phyloP scores from a whole-genome alignment of 2,888 invertebrate species.

The Aphodius sticticus region DNA sequence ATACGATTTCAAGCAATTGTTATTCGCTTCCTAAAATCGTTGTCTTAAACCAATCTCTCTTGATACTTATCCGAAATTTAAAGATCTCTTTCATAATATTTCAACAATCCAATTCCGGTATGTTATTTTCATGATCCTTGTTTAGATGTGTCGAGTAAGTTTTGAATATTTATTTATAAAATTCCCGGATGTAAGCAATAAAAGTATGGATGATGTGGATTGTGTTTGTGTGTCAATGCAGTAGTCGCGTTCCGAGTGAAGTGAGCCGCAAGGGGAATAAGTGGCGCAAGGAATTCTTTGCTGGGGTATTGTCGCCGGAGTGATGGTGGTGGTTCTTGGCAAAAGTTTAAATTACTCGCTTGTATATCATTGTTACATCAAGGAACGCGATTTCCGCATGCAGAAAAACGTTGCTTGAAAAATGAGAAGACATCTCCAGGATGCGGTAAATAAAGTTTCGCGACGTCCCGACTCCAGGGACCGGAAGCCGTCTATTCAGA shows the following conservation, averaged over 20 bases:
- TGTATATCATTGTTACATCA: slow-evolving; percentile 23
- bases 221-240: not conserved
- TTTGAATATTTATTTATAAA: too few relatives aligned
- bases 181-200: not conserved
- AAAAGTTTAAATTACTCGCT: slow-evolving; percentile 24
- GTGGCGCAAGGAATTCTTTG: not conserved
- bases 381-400: slow-evolving; percentile 16
- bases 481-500: slow-evolving; percentile 59
- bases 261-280: not conserved
- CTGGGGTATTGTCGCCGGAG: not conserved
- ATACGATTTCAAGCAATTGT: too few relatives aligned
- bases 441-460: slow-evolving; percentile 59
- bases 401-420: slow-evolving; percentile 38
- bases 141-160: too few relatives aligned
- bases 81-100: too few relatives aligned
- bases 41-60: too few relatives aligned
- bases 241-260: not conserved
- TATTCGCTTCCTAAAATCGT: too few relatives aligned
- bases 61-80: too few relatives aligned
- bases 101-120: too few relatives aligned
- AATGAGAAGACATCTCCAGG: slow-evolving; percentile 50
- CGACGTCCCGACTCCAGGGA: slow-evolving; percentile 56
- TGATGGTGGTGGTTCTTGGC: not conserved
- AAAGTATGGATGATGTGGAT: not conserved
- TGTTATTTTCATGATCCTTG: too few relatives aligned